Base-by-base conservation (phyloP, 2,113 vertebrate genomes). In the Turnix velox region DNA sequence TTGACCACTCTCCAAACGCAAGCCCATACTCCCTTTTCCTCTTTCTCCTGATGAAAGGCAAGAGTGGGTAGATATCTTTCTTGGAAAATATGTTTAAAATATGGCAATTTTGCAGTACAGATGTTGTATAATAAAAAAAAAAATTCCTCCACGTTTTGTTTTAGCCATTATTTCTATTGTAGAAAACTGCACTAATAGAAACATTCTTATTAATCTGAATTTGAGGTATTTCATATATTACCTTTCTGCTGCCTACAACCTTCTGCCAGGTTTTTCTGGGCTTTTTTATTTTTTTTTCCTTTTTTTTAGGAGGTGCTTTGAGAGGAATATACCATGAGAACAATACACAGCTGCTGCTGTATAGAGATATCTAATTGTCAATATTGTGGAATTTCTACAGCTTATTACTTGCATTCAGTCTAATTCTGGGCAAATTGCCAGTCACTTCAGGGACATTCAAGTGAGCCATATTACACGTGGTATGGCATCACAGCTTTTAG, bases 391-490 rank as follows among this genome's bases (percentile, higher is more conserved):
- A 98, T 98, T 98, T 98, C 98, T 98, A 98, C 98, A 98, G 98
- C 98, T 98, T 98, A 98, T 98, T 98, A 98, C 98, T 97, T 97
- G 98, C 98, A 98, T 98, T 98, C 98, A 98, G 98, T 98, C 98
- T 98, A 98, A 98, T 98, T 98, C 98, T 98, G 98, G 98, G 98
- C 98, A 98, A 98, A 98, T 98, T 98, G 98, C 98, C 98, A 98
- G 98, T 97, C 98, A 98, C 98, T 98, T 98, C 97, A 98, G 98
- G 98, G 97, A 98, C 97, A 98, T 98, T 98, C 97, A 98, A 98
- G 98, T 98, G 97, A 98, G 97, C 98, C 97, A 97, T 97, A 97
- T 98, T 97, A 97, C 98, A 98, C 98, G 97, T 98, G 98, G 97
- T 97, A 97, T 87, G 92, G 97, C 98, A 97, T 97, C 98, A 98